Conservation (phyloP, 2,113 vertebrate genomes). For the Lagopus muta region DNA sequence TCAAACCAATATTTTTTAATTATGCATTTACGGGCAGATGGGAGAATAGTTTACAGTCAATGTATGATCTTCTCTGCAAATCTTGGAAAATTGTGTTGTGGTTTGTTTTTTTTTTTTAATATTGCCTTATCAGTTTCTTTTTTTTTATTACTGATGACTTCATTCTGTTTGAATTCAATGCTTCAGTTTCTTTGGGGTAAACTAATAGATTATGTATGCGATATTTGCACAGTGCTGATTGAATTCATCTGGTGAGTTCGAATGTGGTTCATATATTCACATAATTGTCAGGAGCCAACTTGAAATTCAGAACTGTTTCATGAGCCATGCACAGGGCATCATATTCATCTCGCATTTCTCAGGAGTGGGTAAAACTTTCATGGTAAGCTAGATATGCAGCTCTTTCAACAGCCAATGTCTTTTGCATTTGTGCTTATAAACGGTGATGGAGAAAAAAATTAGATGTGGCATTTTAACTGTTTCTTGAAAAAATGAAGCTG, state of each 20-base stretch:
- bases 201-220: slow-evolving; percentile 87
- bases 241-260: slow-evolving; percentile 84
- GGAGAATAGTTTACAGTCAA: slow-evolving; percentile 75
- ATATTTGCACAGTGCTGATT: slow-evolving; percentile 83
- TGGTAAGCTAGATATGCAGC: background rate
- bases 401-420: slow-evolving; percentile 19
- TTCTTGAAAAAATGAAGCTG: background rate
- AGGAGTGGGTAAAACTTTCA: slow-evolving; percentile 26
- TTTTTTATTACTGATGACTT: slow-evolving; percentile 83
- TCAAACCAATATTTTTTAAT: slow-evolving; percentile 81
- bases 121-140: slow-evolving; percentile 77
- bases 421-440: slow-evolving; percentile 7
- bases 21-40: slow-evolving; percentile 78
- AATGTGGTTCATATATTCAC: slow-evolving; percentile 76
- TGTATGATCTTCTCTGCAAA: slow-evolving; percentile 74
- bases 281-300: slow-evolving; percentile 76
- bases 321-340: slow-evolving; percentile 51
- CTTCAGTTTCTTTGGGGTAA: slow-evolving; percentile 82
- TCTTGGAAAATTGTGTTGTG: slow-evolving; percentile 68
- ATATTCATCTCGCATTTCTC: slow-evolving; percentile 59
- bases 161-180: slow-evolving; percentile 83
- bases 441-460: background rate
- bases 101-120: slow-evolving; percentile 67
- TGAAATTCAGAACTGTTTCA: slow-evolving; percentile 78
- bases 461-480: background rate